Conservation (phyloP, 2,797 vertebrate species). For the Falco naumanni region DNA sequence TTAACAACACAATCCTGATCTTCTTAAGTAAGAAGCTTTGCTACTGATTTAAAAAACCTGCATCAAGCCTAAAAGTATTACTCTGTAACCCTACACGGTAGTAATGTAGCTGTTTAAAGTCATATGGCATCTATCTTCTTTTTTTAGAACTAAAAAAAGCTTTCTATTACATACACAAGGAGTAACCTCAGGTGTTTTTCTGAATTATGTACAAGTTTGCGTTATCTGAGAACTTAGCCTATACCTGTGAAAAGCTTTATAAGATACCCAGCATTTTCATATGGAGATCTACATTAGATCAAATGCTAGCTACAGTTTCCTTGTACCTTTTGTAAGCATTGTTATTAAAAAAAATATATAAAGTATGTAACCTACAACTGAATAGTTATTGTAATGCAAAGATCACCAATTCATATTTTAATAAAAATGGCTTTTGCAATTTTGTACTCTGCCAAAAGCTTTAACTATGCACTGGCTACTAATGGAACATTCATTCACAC, state of each 20-base stretch:
- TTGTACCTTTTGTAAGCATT: conserved; percentile 43
- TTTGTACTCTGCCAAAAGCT: conserved; percentile 62
- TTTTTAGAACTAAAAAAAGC: neutral
- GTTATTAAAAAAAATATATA: neutral
- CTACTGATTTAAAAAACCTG: neutral
- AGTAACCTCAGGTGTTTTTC: conserved; percentile 64
- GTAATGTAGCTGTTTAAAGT: neutral
- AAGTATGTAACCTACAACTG: neutral
- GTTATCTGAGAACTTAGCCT: conserved; percentile 79
- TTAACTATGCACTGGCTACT: conserved; percentile 51
- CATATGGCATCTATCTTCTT: neutral
- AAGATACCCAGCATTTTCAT: conserved; percentile 35
- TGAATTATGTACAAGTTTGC: conserved; percentile 37
- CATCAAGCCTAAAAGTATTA: neutral
- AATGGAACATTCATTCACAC: neutral
- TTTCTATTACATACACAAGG: neutral
- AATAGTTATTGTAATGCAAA: conserved; percentile 35
- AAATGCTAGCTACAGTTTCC: conserved; percentile 60
- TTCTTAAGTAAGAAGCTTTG: neutral
- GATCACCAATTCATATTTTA: conserved; percentile 24
- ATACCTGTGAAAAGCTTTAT: conserved; percentile 78
- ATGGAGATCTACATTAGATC: conserved; percentile 77
- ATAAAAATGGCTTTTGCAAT: neutral
- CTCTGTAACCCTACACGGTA: neutral
- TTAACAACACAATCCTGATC: neutral